These are phyloP conservation scores for Leptinotarsa rubiginosa DNA, from an alignment of 2,888 invertebrate genomes.

Conservation along the genomic window DNA sequence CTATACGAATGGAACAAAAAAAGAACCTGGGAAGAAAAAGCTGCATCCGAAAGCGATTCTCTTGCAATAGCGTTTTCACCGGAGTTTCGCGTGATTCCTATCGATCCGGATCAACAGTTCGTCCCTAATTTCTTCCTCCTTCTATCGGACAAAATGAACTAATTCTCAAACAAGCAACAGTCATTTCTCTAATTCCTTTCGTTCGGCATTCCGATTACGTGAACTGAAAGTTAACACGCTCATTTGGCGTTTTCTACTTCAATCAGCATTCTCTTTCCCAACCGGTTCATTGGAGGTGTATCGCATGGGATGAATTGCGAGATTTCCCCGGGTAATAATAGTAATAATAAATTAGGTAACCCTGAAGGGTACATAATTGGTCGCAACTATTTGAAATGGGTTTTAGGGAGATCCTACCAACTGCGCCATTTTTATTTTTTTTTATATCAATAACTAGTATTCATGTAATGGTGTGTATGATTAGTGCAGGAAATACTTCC, in stretches of 20 bases:
- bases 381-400: background rate
- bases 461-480: too few relatives aligned
- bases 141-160: background rate
- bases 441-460: too few relatives aligned
- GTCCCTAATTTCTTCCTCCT: background rate
- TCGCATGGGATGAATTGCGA: background rate
- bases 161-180: slow-evolving; percentile 8
- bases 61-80: background rate
- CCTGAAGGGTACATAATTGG: too few relatives aligned
- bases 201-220: slow-evolving; percentile 3
- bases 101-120: slow-evolving; percentile 3
- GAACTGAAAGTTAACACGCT: background rate
- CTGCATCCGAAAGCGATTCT: background rate
- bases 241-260: background rate
- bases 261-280: background rate
- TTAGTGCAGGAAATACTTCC: too few relatives aligned
- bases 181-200: slow-evolving; percentile 2
- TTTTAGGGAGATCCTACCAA: background rate
- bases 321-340: background rate
- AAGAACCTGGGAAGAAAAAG: background rate
- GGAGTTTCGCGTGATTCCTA: background rate
- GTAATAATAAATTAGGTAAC: too few relatives aligned
- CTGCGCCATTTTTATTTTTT: background rate
- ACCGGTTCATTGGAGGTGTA: background rate
- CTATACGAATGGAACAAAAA: background rate